Conservation (phyloP, 1,140 invertebrate genomes). For the Mactra quadrangularis region DNA sequence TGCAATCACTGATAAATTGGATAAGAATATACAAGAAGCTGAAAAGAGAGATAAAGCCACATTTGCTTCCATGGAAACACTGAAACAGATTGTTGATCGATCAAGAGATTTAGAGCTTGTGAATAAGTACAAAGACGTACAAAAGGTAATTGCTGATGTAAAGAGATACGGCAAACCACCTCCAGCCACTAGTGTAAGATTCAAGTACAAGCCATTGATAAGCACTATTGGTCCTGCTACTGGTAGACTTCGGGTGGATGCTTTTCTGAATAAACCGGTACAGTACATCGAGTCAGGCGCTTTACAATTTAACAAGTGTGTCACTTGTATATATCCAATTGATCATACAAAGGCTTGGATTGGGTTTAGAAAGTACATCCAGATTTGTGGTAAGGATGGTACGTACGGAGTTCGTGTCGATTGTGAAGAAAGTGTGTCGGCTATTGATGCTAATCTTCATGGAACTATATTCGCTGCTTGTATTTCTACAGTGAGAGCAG, state of each 20-base stretch:
- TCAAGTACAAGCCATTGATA: conserved; percentile 45
- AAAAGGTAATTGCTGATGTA: conserved; percentile 19
- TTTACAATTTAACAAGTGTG: conserved; percentile 9
- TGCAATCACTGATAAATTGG: neutral
- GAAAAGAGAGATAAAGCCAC: conserved; percentile 28
- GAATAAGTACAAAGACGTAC: neutral
- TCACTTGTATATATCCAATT: conserved; percentile 33
- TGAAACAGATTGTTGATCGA: conserved; percentile 40
- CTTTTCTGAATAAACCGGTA: conserved; percentile 25
- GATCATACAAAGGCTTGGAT: conserved; percentile 49
- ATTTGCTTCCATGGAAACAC: conserved; percentile 6
- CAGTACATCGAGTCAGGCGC: conserved; percentile 30
- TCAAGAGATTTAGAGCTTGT: conserved; percentile 43
- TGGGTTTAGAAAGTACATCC: conserved; percentile 42
- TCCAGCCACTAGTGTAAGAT: conserved; percentile 12
- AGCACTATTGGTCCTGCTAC: neutral
- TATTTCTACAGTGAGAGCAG: conserved; percentile 30
- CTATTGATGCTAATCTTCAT: conserved; percentile 15
- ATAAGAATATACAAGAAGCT: conserved; percentile 33
- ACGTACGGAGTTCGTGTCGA: conserved; percentile 26
- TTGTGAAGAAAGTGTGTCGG: conserved; percentile 5
- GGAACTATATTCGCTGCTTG: conserved; percentile 40
- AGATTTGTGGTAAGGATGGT: conserved; percentile 49
- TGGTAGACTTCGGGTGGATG: conserved; percentile 20
- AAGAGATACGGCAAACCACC: conserved; percentile 27